Base-by-base conservation (phyloP, 2,797 vertebrate genomes). In the Morus bassanus region DNA sequence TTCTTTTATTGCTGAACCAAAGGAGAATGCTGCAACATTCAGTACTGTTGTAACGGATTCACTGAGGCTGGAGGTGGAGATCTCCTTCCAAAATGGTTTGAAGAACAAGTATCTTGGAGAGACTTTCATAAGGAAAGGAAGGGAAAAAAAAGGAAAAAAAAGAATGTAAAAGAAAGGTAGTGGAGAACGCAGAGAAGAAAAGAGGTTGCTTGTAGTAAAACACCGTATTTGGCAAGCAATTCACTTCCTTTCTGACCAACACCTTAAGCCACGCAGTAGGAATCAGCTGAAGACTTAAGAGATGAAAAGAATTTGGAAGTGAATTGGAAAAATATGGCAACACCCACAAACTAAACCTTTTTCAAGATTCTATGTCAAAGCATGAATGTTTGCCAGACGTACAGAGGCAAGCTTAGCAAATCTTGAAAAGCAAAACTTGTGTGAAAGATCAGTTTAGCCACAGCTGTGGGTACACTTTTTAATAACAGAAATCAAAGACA, bases 381-480 rank as follows among this genome's bases (percentile, higher is more conserved):
- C 68, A 65, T 3, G 1, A 51, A 24, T 25, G 4, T 35, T 82
- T 76, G 23, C 39, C 72, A 84, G 65, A 41, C 1, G 2, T 6
- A 28, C 64, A 72, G 78, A 88, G 59, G 56, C 85, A 81, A 69
- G 57, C 53, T 60, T 28, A 57, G 82, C 63, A 83, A 93, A 68
- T 9, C 84, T 72, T 35, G 17, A 18, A 54, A 88, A 43, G 77
- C 46, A 11, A 59, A 56, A 85, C 13, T n/a, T 22, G 53, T 22
- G 85, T 54, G 86, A 72, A 53, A 78, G 64, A 60, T 83, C 48
- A 23, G 28, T 18, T 75, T 11, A 57, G 35, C 30, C 51, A 9
- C 78, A 60, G 70, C 84, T 63, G 56, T 25, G 61, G 54, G 63
- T 13, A 31, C 60, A 19, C 31, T 51, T n/a, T 39, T 33, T 6